These are phyloP conservation scores for Trachythela sp. DNA, from an alignment of 64 coral and sea anemone species.

Conservation along the genomic window DNA sequence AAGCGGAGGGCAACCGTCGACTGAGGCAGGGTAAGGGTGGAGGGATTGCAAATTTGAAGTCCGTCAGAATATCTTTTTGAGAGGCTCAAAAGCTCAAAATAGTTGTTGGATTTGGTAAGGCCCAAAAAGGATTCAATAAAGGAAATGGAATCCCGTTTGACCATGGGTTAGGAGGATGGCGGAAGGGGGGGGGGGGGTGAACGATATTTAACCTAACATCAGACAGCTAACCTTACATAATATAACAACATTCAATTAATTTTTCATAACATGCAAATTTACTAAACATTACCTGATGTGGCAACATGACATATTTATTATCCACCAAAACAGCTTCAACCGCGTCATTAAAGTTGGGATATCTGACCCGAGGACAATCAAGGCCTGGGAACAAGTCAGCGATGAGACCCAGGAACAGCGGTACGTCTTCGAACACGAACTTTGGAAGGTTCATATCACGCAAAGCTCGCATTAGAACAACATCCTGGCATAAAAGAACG, in stretches of 20 bases:
- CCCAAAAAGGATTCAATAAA: no score
- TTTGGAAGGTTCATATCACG: slow-evolving; percentile 99
- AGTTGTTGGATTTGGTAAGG: no score
- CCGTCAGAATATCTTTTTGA: no score
- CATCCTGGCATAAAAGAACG: slow-evolving; percentile 54
- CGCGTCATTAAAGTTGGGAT: slow-evolving; percentile 97
- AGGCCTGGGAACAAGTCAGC: slow-evolving; percentile 96
- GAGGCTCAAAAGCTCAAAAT: no score
- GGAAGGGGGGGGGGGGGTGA: no score
- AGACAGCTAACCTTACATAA: no score
- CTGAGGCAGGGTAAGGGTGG: not conserved
- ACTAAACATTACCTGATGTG: slow-evolving; percentile 90
- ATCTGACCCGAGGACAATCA: slow-evolving; percentile 93
- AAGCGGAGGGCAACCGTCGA: not conserved
- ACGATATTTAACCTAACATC: no score
- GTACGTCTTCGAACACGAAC: slow-evolving; percentile 99
- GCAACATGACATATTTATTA: slow-evolving; percentile 77
- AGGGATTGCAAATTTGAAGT: no score
- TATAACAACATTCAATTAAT: no score
- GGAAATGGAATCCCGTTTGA: no score
- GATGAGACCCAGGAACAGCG: slow-evolving; percentile 92
- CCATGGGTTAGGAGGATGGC: no score
- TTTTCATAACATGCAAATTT: no score
- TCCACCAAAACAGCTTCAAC: slow-evolving; percentile 81
- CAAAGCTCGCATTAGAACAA: slow-evolving; percentile 92